These are phyloP conservation scores for Perithous albicinctus DNA, from an alignment of 2,888 invertebrate genomes.

Conservation along the genomic window DNA sequence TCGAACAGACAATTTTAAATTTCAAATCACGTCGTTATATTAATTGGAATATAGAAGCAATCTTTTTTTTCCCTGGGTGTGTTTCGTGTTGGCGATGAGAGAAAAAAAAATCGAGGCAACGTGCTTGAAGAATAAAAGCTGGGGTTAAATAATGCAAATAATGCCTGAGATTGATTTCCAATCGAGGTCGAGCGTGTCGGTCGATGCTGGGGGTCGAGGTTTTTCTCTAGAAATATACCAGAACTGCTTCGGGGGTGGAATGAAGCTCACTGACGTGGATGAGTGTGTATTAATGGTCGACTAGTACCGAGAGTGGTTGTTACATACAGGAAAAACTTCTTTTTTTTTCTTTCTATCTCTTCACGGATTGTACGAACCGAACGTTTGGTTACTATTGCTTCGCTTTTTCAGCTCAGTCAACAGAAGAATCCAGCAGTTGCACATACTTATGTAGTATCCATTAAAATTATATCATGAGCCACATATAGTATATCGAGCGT, in stretches of 20 bases:
- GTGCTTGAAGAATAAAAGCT: constrained; percentile 59
- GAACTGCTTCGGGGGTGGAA: background rate
- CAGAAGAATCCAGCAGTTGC: background rate
- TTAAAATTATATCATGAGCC: constrained; percentile 57
- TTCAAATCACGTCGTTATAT: constrained; percentile 4
- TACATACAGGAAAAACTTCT: constrained; percentile 5
- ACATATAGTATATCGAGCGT: constrained; percentile 2
- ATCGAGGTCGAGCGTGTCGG: constrained; percentile 64
- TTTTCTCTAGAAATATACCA: constrained; percentile 36
- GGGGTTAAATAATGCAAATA: constrained; percentile 63
- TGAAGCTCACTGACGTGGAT: constrained; percentile 19
- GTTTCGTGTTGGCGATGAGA: background rate
- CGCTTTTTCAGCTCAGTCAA: constrained; percentile 1
- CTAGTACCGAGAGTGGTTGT: constrained; percentile 7
- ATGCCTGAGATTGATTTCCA: constrained; percentile 66
- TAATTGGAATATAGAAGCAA: background rate
- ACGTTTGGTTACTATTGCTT: constrained; percentile 18
- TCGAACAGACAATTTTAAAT: background rate
- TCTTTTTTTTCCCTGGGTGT: background rate
- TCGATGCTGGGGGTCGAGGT: constrained; percentile 49
- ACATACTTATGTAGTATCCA: constrained; percentile 29
- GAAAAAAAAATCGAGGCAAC: constrained; percentile 54
- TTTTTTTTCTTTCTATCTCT: constrained; percentile 10
- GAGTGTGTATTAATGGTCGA: constrained; percentile 29
- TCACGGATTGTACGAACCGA: constrained; percentile 19